Percentiles rank a stretch among this genome's conserved stretches.
These are phyloP conservation scores for Chromobotia macracanthus DNA, from an alignment of 2,797 vertebrate species.

Conservation along the genomic window DNA sequence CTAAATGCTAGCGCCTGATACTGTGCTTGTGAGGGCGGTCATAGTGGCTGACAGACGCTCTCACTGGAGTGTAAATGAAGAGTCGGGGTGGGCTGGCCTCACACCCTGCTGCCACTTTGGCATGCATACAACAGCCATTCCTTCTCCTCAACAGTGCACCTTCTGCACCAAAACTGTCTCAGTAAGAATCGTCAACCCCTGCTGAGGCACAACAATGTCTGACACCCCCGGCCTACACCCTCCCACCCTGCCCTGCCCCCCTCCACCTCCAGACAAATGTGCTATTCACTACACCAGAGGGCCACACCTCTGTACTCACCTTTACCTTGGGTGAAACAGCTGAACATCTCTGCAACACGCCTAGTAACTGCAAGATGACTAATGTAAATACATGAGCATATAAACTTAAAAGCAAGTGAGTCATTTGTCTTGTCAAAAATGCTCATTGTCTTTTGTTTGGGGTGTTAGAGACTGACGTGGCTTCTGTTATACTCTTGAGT, in stretches of 20 bases:
- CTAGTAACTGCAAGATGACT: constrained; percentile 49
- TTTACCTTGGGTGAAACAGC: constrained; percentile 28
- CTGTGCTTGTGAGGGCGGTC: constrained; percentile 1
- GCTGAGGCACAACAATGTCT: constrained; percentile 38
- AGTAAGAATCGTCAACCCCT: constrained; percentile 17
- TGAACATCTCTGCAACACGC: constrained; percentile 50
- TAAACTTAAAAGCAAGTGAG: constrained; percentile 51
- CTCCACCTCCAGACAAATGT: constrained; percentile 30
- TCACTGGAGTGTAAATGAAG: constrained; percentile 65
- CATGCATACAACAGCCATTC: constrained; percentile 66
- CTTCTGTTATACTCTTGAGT: not conserved
- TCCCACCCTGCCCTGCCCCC: not conserved
- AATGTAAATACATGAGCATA: constrained; percentile 45
- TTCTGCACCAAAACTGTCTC: constrained; percentile 42
- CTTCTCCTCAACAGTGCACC: constrained; percentile 29
- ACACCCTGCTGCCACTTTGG: constrained; percentile 70
- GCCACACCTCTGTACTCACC: constrained; percentile 57
- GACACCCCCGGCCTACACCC: constrained; percentile 2
- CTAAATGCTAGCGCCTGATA: constrained; percentile 7
- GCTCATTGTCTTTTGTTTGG: constrained; percentile 43
- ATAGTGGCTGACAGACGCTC: constrained; percentile 39
- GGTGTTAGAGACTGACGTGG: constrained; percentile 22
- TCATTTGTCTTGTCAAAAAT: constrained; percentile 53
- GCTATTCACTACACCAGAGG: constrained; percentile 31
- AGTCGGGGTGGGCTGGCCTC: constrained; percentile 58